Evolutionary conservation across 1,140 invertebrate genomes (phyloP).

Genomic region (Radopholus similis): DNA sequence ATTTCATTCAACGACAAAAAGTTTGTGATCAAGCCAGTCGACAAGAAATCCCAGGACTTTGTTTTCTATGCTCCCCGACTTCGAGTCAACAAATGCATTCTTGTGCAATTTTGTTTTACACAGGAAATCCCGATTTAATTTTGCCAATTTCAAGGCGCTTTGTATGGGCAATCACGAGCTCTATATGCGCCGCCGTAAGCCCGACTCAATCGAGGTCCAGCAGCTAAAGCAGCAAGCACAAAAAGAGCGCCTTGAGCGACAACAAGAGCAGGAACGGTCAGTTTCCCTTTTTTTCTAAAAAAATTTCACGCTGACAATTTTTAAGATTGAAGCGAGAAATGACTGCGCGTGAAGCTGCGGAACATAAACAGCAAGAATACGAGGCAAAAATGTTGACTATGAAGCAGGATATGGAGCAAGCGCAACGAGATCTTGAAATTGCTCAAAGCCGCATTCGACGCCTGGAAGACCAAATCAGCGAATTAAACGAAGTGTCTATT

Average conservation of each 20-base stretch:
- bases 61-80: conserved; percentile 95
- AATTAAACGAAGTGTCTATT: conserved; percentile 30
- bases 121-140: neutral
- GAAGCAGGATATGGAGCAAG: conserved; percentile 68
- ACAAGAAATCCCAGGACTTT: conserved; percentile 96
- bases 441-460: conserved; percentile 26
- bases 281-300: neutral
- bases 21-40: conserved; percentile 99
- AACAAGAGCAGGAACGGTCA: conserved; percentile 49
- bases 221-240: conserved; percentile 96
- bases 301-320: neutral
- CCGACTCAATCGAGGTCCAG: conserved; percentile 93
- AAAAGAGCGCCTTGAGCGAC: conserved; percentile 47
- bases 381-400: conserved; percentile 53
- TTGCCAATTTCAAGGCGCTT: conserved; percentile 66
- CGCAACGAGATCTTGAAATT: conserved; percentile 50
- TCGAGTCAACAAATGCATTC: conserved; percentile 93
- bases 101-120: no score
- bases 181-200: conserved; percentile 90
- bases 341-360: conserved; percentile 62
- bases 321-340: conserved; percentile 54
- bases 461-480: conserved; percentile 21
- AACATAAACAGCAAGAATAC: conserved; percentile 62
- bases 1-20: conserved; percentile 99
- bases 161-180: conserved; percentile 98